These are phyloP conservation scores for Muraenolepis orangiensis DNA, from an alignment of 2,797 vertebrate genomes.

Conservation along the genomic window DNA sequence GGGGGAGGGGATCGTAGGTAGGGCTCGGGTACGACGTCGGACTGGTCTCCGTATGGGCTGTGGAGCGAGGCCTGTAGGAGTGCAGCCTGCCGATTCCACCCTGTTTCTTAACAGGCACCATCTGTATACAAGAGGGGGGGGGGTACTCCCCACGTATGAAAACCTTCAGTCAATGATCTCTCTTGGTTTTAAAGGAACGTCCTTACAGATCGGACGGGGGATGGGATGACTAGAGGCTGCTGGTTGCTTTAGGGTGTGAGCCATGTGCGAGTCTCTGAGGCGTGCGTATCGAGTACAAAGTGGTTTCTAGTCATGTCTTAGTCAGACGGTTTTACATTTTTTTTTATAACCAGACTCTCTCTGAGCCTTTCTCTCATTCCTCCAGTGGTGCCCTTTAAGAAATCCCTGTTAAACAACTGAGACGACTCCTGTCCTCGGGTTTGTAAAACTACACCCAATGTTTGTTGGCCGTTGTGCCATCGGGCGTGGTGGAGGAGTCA, in stretches of 20 bases:
- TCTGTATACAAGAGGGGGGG: background rate
- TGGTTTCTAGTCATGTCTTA: background rate
- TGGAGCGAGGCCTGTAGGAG: background rate
- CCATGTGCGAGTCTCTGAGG: background rate
- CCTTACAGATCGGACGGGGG: background rate
- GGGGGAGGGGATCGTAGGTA: conserved; percentile 3
- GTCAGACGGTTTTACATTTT: background rate
- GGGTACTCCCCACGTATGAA: background rate
- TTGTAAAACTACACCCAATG: background rate
- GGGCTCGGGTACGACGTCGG: background rate
- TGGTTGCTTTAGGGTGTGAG: too few species aligned
- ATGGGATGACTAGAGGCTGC: background rate
- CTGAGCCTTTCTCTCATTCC: background rate
- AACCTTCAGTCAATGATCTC: background rate
- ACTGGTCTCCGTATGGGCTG: background rate
- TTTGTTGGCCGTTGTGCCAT: background rate
- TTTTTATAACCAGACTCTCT: too few species aligned
- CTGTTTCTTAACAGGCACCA: background rate
- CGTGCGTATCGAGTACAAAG: background rate
- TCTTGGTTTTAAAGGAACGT: background rate
- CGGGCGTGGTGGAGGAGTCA: background rate
- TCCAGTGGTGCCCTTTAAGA: background rate
- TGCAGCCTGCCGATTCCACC: background rate
- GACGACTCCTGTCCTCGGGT: background rate
- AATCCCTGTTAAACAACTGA: background rate